phyloP scores from a whole-genome alignment of 2,888 invertebrate species.

The Scotopteryx bipunctaria region DNA sequence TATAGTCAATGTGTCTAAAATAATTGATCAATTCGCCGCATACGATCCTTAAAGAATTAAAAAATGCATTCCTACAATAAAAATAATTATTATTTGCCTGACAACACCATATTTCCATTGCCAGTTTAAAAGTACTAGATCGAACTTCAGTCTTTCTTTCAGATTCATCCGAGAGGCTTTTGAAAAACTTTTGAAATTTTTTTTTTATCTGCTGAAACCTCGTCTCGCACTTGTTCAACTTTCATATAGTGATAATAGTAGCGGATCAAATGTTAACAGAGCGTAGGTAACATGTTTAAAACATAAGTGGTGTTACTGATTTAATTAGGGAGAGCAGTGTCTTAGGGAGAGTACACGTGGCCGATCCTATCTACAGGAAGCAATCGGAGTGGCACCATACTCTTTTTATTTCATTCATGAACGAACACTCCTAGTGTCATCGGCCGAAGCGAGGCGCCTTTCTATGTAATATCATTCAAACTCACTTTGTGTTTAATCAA shows the following conservation, averaged over 20 bases:
- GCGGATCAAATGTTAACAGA: constrained; percentile 14
- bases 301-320: constrained; percentile 50
- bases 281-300: constrained; percentile 34
- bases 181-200: no score
- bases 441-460: constrained; percentile 45
- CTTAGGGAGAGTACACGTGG: constrained; percentile 49
- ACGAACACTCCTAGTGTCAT: constrained; percentile 58
- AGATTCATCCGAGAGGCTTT: no score
- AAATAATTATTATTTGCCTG: no score
- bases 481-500: constrained; percentile 10
- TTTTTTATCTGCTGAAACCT: no score
- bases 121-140: no score
- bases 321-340: constrained; percentile 48
- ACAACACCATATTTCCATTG: no score
- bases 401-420: constrained; percentile 62
- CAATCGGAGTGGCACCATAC: constrained; percentile 50
- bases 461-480: constrained; percentile 33
- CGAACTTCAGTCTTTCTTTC: no score
- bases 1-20: no score
- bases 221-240: not conserved
- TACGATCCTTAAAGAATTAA: no score
- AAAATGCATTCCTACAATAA: no score
- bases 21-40: no score
- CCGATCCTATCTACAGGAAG: constrained; percentile 60
- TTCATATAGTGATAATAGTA: not conserved